Base-by-base conservation (phyloP, 2,888 invertebrate species). In the Athalia rosae region DNA sequence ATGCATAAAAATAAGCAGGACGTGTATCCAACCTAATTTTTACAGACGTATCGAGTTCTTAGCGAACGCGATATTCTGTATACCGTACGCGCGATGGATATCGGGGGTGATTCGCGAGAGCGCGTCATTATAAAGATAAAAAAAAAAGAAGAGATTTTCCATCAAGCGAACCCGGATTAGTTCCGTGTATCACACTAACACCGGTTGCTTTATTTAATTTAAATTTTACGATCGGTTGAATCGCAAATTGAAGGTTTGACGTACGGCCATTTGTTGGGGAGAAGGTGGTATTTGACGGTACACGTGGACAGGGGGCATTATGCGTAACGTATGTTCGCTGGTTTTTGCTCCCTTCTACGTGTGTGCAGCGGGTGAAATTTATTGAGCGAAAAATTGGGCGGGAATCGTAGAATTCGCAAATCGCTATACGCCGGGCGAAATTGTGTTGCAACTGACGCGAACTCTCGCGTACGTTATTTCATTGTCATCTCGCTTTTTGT, bases 311-410 rank as follows among this genome's bases (percentile, higher is more conserved):
- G 1, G 48, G 9, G 28, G 62, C 11, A 74, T 61, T 61, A 61
- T n/a, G 59, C 28, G 48, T 74, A 28, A 58, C 41, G 50, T 61
- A 61, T 62, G 74, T 74, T 58, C 7, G 74, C n/a, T n/a, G 61
- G 9, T 41, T 74, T 61, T 47, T 56, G 48, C 28, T 28, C 28
- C 28, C 28, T 28, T 28, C 28, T 28, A 28, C 28, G 28, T 28
- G 28, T 28, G 28, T 28, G 61, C 47, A 9, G 9, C 74, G 61
- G 28, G 61, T 47, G 48, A 61, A 61, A 61, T 74, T 74, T 62
- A 74, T 74, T 62, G 74, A 59, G n/a, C 61, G 74, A 61, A 74
- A 74, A 74, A 74, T 74, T 50, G 50, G 61, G 61, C 61, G 50
- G 61, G 8, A 62, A 15, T 61, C 61, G 74, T 47, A 74, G n/a